A percentile compares a stretch with the other conserved stretches of the same genome.
Conservation (phyloP, 2,797 vertebrate species). For the Spinibarbus caldwelli region DNA sequence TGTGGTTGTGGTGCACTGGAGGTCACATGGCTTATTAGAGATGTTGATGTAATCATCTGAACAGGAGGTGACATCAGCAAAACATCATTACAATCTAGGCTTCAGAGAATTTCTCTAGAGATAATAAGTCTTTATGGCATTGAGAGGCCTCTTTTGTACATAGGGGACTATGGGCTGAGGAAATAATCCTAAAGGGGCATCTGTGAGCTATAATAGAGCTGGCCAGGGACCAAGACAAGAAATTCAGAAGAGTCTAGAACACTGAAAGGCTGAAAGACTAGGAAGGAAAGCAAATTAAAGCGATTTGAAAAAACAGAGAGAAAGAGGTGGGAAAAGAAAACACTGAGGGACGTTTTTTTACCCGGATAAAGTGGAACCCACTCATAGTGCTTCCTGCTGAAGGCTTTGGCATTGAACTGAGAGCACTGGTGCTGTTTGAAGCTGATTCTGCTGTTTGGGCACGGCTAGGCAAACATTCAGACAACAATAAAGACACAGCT, state of each 20-base stretch:
- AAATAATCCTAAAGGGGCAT: constrained; percentile 55
- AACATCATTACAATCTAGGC: constrained; percentile 41
- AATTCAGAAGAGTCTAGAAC: constrained; percentile 38
- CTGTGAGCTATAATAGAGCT: constrained; percentile 49
- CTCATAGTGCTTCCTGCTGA: constrained; percentile 82
- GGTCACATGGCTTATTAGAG: constrained; percentile 92
- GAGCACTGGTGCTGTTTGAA: constrained; percentile 92
- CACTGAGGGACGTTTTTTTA: constrained; percentile 59
- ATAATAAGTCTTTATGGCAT: constrained; percentile 49
- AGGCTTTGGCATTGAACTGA: constrained; percentile 88
- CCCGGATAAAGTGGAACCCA: constrained; percentile 91
- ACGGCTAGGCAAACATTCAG: constrained; percentile 73
- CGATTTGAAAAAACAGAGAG: constrained; percentile 2
- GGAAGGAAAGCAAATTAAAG: constrained; percentile 1
- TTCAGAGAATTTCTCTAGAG: constrained; percentile 39
- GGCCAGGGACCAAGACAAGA: constrained; percentile 42
- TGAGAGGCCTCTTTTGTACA: constrained; percentile 49
- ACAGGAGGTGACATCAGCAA: constrained; percentile 62
- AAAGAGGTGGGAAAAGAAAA: constrained; percentile 12
- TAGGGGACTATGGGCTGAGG: constrained; percentile 30
- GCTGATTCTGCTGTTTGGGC: constrained; percentile 82
- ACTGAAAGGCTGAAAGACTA: constrained; percentile 14
- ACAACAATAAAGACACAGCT: constrained; percentile 56
- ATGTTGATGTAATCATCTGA: constrained; percentile 93
- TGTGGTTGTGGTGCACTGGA: constrained; percentile 86